Conservation (phyloP, 2,888 invertebrate genomes). For the Eristalis pertinax region DNA sequence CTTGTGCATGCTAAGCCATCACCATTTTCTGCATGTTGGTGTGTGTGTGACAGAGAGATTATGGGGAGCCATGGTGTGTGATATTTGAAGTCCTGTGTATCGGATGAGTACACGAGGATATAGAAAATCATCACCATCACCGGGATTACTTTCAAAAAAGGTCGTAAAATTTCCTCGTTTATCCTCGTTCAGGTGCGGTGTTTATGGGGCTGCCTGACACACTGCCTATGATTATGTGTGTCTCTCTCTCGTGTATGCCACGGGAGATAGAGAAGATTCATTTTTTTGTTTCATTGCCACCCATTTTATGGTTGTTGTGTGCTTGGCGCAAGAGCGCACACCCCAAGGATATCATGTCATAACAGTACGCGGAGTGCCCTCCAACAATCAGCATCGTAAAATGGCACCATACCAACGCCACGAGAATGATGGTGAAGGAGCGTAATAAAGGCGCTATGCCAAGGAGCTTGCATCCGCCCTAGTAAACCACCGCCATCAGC, state of each 20-base stretch:
- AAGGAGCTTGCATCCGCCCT: too few species aligned
- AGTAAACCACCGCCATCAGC: too few species aligned
- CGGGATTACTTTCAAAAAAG: constrained; percentile 27
- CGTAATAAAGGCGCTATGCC: too few species aligned
- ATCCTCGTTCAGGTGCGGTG: neutral
- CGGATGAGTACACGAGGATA: neutral
- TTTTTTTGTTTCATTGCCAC: neutral
- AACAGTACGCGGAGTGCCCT: constrained; percentile 16
- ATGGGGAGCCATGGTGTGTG: neutral
- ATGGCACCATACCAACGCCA: constrained; percentile 1
- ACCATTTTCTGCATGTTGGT: constrained; percentile 44
- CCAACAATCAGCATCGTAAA: constrained; percentile 10
- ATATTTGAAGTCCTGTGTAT: neutral
- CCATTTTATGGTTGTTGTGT: constrained; percentile 23
- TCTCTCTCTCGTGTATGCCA: neutral
- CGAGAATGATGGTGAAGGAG: too few species aligned
- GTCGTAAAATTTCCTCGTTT: constrained; percentile 25
- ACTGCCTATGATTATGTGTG: neutral
- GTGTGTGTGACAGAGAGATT: neutral
- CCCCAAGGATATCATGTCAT: constrained; percentile 26
- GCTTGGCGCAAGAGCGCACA: constrained; percentile 13
- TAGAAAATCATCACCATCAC: neutral
- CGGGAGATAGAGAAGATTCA: too few species aligned
- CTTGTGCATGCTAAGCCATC: constrained; percentile 57
- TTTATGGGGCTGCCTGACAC: neutral